A percentile compares a stretch with the other conserved stretches of the same genome.
These are phyloP conservation scores for Hystrix cristata DNA, from an alignment of 2,113 vertebrate genomes.

Conservation along the genomic window DNA sequence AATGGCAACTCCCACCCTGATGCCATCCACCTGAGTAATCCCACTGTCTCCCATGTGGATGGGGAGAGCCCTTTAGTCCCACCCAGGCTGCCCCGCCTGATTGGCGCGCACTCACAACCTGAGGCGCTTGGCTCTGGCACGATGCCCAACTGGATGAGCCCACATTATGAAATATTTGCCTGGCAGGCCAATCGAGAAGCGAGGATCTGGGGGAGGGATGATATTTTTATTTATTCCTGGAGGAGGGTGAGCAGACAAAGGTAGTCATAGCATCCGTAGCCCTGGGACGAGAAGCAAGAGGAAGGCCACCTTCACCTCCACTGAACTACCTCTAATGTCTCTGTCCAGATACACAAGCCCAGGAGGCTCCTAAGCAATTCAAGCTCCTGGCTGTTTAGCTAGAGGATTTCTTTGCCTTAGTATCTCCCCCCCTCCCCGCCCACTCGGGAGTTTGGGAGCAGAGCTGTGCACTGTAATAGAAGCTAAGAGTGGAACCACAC, in stretches of 20 bases:
- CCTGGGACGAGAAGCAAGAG: background rate
- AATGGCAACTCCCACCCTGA: background rate
- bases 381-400: background rate
- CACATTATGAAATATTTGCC: conserved; percentile 84
- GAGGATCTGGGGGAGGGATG: conserved; percentile 71
- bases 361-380: background rate
- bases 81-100: conserved; percentile 67
- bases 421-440: background rate
- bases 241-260: conserved; percentile 73
- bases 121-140: conserved; percentile 70
- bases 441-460: conserved; percentile 4
- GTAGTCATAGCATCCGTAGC: conserved; percentile 36
- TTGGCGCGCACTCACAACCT: conserved; percentile 71
- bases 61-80: conserved; percentile 47
- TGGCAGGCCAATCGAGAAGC: conserved; percentile 73
- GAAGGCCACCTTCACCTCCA: background rate
- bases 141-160: conserved; percentile 82
- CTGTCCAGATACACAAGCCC: background rate
- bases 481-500: background rate
- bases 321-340: accelerated
- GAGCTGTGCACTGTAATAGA: background rate
- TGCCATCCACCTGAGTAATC: conserved; percentile 63
- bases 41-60: conserved; percentile 34
- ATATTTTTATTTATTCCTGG: conserved; percentile 80
- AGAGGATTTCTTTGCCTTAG: background rate